Base-by-base conservation (phyloP, 2,797 vertebrate genomes). In the Bradypus variegatus region DNA sequence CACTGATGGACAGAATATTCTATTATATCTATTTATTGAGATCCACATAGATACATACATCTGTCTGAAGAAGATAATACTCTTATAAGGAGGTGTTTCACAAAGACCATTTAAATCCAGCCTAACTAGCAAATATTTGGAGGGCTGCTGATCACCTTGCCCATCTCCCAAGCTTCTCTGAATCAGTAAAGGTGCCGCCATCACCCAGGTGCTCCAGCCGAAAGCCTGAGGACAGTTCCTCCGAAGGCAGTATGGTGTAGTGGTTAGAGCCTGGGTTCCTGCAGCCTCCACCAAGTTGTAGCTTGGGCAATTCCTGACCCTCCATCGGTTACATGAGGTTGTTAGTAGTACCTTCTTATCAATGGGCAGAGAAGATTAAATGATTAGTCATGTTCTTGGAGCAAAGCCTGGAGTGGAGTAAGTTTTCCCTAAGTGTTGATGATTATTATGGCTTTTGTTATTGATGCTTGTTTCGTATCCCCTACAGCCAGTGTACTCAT, bases 1-100 rank as follows among this genome's bases (percentile, higher is more conserved):
- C 1, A 0, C 8, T 9, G 53, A 18, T 0, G 5, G 55, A n/a
- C 15, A 19, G 11, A 15, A 19, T 8, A 10, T n/a, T 36, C 31
- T 55, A 2, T 15, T 58, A 6, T 21, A 58, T 38, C 48, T 79
- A 72, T 76, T 38, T 16, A n/a, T 36, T 73, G 48, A 5, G 6
- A 11, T 41, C 48, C 25, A 6, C 4, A 4, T 8, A 25, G 33
- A 6, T 41, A 36, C 6, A 6, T 18, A 2, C 45, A 33, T 23
- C 41, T 67, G 4, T 45, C 33, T n/a, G 2, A 73, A 64, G 27
- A 29, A 8, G 16, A 15, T 36, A 1, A 29, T 27, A 48, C 81
- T 67, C 12, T 4, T 1, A 8, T 33, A 15, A 2, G 58, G 11
- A 62, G 16, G 29, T 15, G 7, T 7, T 19, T 36, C 8, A 7